Evolutionary conservation across 2,888 invertebrate species (phyloP).

Genomic region (Stenodera caucasica): DNA sequence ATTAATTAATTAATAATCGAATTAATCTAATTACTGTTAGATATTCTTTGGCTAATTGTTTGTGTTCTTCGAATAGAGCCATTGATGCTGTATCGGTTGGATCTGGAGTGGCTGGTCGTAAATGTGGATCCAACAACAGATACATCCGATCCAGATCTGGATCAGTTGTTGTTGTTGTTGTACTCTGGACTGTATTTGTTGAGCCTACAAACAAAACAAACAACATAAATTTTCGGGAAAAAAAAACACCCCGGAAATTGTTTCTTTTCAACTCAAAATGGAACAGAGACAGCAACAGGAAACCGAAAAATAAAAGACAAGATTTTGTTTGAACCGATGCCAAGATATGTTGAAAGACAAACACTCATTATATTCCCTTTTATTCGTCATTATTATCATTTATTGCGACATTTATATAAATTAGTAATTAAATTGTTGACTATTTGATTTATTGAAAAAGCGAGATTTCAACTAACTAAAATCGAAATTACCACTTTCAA

Average conservation of each 20-base stretch:
- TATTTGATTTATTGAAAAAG: neutral
- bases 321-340: constrained; percentile 18
- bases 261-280: neutral
- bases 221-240: too few relatives aligned
- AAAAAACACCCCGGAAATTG: constrained; percentile 1
- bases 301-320: constrained; percentile 14
- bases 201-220: constrained; percentile 35
- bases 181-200: constrained; percentile 42
- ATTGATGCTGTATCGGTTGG: constrained; percentile 75
- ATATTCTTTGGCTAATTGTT: constrained; percentile 84
- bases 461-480: neutral
- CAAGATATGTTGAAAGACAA: constrained; percentile 21
- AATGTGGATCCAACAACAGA: constrained; percentile 77
- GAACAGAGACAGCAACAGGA: constrained; percentile 3
- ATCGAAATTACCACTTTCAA: constrained; percentile 46
- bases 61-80: constrained; percentile 86
- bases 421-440: neutral
- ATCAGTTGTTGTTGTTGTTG: constrained; percentile 47
- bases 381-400: neutral
- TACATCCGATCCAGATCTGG: constrained; percentile 70
- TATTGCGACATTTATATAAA: constrained; percentile 5
- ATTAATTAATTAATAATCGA: neutral
- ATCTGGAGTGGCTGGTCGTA: constrained; percentile 84
- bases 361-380: neutral
- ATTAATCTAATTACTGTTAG: constrained; percentile 64